Evolutionary conservation across 2,888 invertebrate species (phyloP), one percentile per base, ranked within the genome.

Genomic region (Pachydiplax longipennis): DNA sequence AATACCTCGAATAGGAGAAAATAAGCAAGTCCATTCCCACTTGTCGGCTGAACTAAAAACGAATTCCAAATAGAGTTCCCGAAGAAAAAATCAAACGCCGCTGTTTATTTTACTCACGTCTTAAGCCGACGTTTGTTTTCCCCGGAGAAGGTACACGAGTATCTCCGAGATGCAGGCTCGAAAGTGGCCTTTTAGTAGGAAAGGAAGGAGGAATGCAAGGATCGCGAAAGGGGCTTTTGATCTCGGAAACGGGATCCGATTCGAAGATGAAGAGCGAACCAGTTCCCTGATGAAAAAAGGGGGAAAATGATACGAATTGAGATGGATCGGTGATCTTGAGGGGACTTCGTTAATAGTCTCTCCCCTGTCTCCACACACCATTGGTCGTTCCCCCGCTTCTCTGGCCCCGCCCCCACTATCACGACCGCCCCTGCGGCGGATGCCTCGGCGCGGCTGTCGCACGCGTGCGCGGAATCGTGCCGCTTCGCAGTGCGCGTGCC

Each of bases 391-490:
- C 80, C n/a, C 80, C 8, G 37, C 81, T 22, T 5, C 12, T 1
- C 15, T 1, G 5, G 22, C 37, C 44, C 81, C 40, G n/a, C 81
- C 13, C 40, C n/a, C 81, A 3, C 13, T 31, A 13, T 31, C 31
- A 12, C 81, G 12, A 22, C 81, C 81, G 12, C 81, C 35, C 37
- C 81, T 10, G n/a, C 37, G 81, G 13, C 25, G 40, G 81, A n/a
- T n/a, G 81, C 40, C n/a, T 40, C 40, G 81, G 81, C 22, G 40
- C 40, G 44, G 40, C 37, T 44, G 44, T 10, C 12, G 58, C 58
- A 25, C 83, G 31, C 58, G 83, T 83, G 83, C 83, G 83, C 58
- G 31, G 83, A 83, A 83, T 53, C 83, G 58, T 40, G 58, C 44
- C 58, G 40, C 87, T 13, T 15, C 61, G 12, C 3, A 35, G 13